Percentiles rank a stretch among this genome's conserved stretches.
Evolutionary conservation across 2,113 vertebrate genomes (phyloP).

Genomic region (human (Homo sapiens)): GRCh38 chr4:130367501-130368000

Average conservation of each 20-base stretch:
- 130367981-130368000: not conserved
- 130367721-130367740: constrained; percentile 32
- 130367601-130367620: not conserved
- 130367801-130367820: not conserved
- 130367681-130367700: constrained; percentile 68
- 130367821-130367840: not conserved
- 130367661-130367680: constrained; percentile 75
- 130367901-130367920: not conserved
- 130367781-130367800: not conserved
- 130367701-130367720: constrained; percentile 75
- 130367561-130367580: not conserved
- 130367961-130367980: not conserved
- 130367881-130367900: not conserved
- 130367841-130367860: not conserved
- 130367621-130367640: not conserved
- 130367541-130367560: not conserved
- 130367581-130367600: not conserved
- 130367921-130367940: not conserved
- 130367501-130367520: not conserved
- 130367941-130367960: not conserved
- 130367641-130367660: constrained; percentile 32
- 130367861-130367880: not conserved
- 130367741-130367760: not conserved
- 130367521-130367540: not conserved
- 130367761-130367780: constrained; percentile 42